phyloP scores from a whole-genome alignment of 2,797 vertebrate species.

The Fistularia commersonii region DNA sequence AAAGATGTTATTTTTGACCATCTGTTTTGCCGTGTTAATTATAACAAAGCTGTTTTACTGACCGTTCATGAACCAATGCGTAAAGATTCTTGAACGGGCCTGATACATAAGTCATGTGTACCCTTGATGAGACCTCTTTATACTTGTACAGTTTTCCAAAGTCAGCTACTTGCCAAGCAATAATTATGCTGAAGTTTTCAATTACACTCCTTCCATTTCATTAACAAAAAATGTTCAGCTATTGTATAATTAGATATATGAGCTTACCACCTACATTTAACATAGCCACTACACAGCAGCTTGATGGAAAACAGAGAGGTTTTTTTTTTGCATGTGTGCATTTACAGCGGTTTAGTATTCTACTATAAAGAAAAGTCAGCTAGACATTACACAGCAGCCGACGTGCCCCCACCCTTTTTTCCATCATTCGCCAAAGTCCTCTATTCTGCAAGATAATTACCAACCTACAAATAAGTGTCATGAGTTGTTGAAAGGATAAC shows the following conservation, averaged over 20 bases:
- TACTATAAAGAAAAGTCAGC: slow-evolving; percentile 64
- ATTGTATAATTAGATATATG: slow-evolving; percentile 84
- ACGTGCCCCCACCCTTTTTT: slow-evolving; percentile 43
- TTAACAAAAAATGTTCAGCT: slow-evolving; percentile 81
- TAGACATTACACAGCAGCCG: slow-evolving; percentile 49
- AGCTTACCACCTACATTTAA: slow-evolving; percentile 81
- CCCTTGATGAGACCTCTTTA: slow-evolving; percentile 67
- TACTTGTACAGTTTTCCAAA: slow-evolving; percentile 73
- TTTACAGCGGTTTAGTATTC: slow-evolving; percentile 60
- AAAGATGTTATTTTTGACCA: slow-evolving; percentile 23
- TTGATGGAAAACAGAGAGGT: slow-evolving; percentile 72
- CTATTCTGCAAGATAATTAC: slow-evolving; percentile 57
- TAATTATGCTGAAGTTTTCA: slow-evolving; percentile 82
- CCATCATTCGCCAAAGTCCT: slow-evolving; percentile 51
- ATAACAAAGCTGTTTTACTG: slow-evolving; percentile 32
- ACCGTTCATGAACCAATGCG: slow-evolving; percentile 13
- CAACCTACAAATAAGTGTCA: slow-evolving; percentile 65
- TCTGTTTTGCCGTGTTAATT: slow-evolving; percentile 24
- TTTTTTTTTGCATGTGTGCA: slow-evolving; percentile 56
- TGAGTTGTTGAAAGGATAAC: slow-evolving; percentile 59
- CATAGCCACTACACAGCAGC: slow-evolving; percentile 68
- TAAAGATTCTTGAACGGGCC: slow-evolving; percentile 54
- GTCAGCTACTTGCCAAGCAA: slow-evolving; percentile 70
- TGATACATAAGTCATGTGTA: slow-evolving; percentile 65
- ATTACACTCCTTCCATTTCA: slow-evolving; percentile 80